Conservation (phyloP, 1,140 invertebrate species). For the Halictus rubicundus region DNA sequence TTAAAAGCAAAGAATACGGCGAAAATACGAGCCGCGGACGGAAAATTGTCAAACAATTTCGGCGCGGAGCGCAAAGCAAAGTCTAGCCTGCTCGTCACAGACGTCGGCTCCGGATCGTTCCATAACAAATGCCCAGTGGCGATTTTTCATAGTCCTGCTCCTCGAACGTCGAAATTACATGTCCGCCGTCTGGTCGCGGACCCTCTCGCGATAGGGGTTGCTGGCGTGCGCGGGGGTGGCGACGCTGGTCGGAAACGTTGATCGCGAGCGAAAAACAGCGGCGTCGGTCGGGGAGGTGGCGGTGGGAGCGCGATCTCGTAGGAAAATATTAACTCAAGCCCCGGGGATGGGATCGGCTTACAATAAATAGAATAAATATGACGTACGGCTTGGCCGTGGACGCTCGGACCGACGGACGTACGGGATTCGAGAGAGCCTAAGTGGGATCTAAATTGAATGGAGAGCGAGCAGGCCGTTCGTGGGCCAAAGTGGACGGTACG, state of each 20-base stretch:
- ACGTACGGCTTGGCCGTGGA: conserved; percentile 36
- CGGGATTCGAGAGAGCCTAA: conserved; percentile 49
- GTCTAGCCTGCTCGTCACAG: neutral
- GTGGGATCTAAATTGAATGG: conserved; percentile 71
- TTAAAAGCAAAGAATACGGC: too few relatives aligned
- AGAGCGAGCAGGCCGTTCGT: conserved; percentile 56
- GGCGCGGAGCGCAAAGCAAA: neutral
- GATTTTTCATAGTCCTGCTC: conserved; percentile 47
- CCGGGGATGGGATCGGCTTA: conserved; percentile 60
- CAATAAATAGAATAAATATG: conserved; percentile 72
- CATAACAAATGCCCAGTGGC: conserved; percentile 42
- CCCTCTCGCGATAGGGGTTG: conserved; percentile 6
- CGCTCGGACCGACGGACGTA: conserved; percentile 22
- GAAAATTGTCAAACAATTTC: neutral
- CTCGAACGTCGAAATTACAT: conserved; percentile 49
- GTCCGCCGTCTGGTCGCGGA: conserved; percentile 40
- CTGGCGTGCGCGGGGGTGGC: neutral
- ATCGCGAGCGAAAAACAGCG: conserved; percentile 43
- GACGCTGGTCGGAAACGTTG: conserved; percentile 38
- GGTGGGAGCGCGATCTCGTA: conserved; percentile 53
- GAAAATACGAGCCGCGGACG: too few relatives aligned
- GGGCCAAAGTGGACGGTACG: conserved; percentile 51
- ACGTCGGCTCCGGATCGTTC: conserved; percentile 15
- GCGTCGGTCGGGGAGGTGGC: neutral
- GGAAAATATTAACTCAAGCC: conserved; percentile 67